These are phyloP conservation scores for Alethe diademata DNA, from an alignment of 2,113 vertebrate genomes.

Conservation along the genomic window DNA sequence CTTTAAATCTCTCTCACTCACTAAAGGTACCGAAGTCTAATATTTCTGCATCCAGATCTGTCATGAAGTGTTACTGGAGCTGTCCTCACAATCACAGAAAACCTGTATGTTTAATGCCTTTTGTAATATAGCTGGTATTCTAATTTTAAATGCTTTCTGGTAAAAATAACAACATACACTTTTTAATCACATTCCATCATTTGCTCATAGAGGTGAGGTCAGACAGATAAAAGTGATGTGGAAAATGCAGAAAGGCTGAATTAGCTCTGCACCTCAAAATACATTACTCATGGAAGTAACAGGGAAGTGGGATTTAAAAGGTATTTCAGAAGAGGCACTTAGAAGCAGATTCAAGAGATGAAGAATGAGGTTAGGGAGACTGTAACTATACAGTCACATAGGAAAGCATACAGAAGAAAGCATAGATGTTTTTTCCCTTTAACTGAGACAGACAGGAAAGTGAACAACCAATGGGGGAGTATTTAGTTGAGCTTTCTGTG, in stretches of 20 bases:
- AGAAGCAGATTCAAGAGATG: not conserved
- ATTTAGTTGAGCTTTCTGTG: not conserved
- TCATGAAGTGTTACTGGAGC: not conserved
- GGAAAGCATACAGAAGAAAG: not conserved
- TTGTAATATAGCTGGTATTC: not conserved
- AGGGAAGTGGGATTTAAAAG: not conserved
- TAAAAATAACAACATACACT: not conserved
- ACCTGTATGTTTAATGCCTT: not conserved
- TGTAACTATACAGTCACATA: not conserved
- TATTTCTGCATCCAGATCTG: not conserved
- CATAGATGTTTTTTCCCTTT: rapidly evolving
- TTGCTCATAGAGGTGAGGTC: not conserved
- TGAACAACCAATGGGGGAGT: not conserved
- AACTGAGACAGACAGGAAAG: not conserved
- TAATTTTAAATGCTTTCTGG: not conserved
- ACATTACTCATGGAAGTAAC: not conserved
- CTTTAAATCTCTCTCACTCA: not conserved
- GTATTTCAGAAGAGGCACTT: not conserved
- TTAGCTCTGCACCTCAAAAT: not conserved
- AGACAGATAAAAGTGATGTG: not conserved
- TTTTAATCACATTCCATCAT: not conserved
- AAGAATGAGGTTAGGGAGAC: not conserved
- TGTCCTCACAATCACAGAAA: not conserved
- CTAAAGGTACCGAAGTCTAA: not conserved
- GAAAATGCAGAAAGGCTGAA: not conserved